Evolutionary conservation across 2,113 vertebrate species (phyloP), one percentile per base, ranked within the genome.

Genomic region (Cepphus grylle): DNA sequence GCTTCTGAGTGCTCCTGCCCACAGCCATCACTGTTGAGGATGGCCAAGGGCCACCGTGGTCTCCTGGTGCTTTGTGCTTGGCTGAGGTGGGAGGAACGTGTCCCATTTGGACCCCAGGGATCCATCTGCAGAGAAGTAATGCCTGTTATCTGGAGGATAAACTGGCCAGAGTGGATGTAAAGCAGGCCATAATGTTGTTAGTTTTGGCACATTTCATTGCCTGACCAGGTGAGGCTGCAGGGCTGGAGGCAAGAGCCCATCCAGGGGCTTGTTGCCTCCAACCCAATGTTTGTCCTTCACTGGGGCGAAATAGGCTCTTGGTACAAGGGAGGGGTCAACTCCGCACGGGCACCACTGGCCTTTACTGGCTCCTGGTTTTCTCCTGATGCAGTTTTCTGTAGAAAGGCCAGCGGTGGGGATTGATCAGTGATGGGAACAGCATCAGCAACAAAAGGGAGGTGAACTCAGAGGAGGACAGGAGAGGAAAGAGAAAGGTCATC

Each of bases 11-110:
- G n/a, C 38, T 82, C 8, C 42, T 58, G 47, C 27, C 47, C 0
- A 2, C 30, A 67, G 34, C 25, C 5, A 0, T 34, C 30, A 20
- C 30, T 66, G 27, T 49, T 0, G 0, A 29, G 27, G 30, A n/a
- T 8, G 16, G 38, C 20, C 1, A 0, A 47, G 40, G 11, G 36
- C 53, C 7, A 1, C 27, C 0, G 0, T 17, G 42, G 55, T 74
- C 32, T 81, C 65, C 52, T 61, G 50, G 42, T 52, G 19, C 17
- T 93, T 80, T 40, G 40, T 38, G 26, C 3, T 73, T 40, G 18
- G 27, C 43, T 23, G 59, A 70, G 40, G 17, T 27, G 23, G 59
- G 45, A 81, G 34, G 12, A 23, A 66, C 0, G 1, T 1, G 1
- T 63, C 25, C 55, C 32, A n/a, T 4, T 22, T 67, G 50, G 45